These are phyloP conservation scores for Diachasmimorpha longicaudata DNA, from an alignment of 1,140 invertebrate species.

Conservation along the genomic window DNA sequence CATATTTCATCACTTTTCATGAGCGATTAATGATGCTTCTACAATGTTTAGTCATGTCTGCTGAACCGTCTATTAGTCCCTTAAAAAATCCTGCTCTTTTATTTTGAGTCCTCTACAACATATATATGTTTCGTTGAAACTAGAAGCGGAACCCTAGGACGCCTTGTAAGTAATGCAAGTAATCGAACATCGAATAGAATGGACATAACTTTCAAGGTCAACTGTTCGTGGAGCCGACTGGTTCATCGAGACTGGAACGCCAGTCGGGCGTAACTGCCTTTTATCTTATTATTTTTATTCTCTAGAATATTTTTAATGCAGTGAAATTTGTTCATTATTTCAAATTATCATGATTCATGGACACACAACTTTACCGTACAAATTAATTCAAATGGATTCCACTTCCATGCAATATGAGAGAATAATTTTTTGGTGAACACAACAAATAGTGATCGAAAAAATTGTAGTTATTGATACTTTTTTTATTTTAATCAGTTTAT, in stretches of 20 bases:
- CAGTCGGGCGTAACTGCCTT: constrained; percentile 25
- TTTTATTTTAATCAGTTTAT: no score
- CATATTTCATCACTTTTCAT: no score
- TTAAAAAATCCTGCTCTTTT: no score
- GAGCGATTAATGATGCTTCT: no score
- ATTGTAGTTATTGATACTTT: no score
- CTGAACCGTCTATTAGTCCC: no score
- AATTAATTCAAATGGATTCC: not conserved
- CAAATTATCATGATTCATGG: not conserved
- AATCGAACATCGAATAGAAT: not conserved
- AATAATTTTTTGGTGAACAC: not conserved
- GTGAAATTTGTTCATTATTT: not conserved
- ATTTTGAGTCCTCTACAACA: no score
- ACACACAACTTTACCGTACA: not conserved
- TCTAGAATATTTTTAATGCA: not conserved
- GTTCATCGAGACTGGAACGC: not conserved
- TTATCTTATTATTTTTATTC: not conserved
- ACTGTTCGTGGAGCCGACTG: constrained; percentile 17
- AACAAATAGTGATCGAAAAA: not conserved
- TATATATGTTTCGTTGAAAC: no score
- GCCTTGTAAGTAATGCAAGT: no score
- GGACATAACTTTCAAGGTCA: not conserved
- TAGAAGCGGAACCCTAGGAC: no score
- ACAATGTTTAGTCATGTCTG: no score
- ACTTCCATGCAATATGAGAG: not conserved